Evolutionary conservation across 92 coral and sea anemone species (phyloP).

Genomic region (Muricea muricata): DNA sequence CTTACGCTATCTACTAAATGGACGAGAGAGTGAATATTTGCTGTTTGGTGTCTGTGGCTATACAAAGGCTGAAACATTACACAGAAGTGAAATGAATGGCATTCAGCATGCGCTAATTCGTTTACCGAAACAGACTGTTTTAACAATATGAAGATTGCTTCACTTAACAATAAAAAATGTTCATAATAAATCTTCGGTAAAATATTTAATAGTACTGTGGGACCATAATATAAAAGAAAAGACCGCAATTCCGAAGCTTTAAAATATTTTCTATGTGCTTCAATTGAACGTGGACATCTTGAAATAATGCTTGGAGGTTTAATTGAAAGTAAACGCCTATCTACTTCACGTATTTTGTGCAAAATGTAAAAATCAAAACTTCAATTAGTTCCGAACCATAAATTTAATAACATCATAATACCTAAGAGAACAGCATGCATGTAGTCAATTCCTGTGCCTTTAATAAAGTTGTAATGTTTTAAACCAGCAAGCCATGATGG

Average conservation of each 20-base stretch:
- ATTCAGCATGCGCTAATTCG: slow-evolving; percentile 63
- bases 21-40: slow-evolving; percentile 24
- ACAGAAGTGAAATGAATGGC: slow-evolving; percentile 56
- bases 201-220: slow-evolving; percentile 19
- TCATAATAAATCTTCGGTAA: slow-evolving; percentile 37
- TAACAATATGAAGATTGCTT: slow-evolving; percentile 51
- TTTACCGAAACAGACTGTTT: slow-evolving; percentile 42
- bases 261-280: slow-evolving; percentile 60
- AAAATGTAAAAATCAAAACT: slow-evolving; percentile 44
- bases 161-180: slow-evolving; percentile 53
- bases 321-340: slow-evolving; percentile 47
- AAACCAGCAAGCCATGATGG: slow-evolving; percentile 27
- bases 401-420: slow-evolving; percentile 44
- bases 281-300: slow-evolving; percentile 53
- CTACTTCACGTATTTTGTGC: slow-evolving; percentile 51
- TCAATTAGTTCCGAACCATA: slow-evolving; percentile 64
- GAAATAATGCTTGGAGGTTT: slow-evolving; percentile 61
- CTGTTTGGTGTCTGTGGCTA: slow-evolving; percentile 29
- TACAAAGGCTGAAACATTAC: slow-evolving; percentile 39
- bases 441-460: slow-evolving; percentile 30
- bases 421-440: slow-evolving; percentile 68
- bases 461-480: slow-evolving; percentile 12
- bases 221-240: slow-evolving; percentile 60
- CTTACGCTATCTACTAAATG: not conserved
- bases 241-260: slow-evolving; percentile 67